These are phyloP conservation scores for Parus major DNA, from an alignment of 2,113 vertebrate genomes.

Conservation along the genomic window DNA sequence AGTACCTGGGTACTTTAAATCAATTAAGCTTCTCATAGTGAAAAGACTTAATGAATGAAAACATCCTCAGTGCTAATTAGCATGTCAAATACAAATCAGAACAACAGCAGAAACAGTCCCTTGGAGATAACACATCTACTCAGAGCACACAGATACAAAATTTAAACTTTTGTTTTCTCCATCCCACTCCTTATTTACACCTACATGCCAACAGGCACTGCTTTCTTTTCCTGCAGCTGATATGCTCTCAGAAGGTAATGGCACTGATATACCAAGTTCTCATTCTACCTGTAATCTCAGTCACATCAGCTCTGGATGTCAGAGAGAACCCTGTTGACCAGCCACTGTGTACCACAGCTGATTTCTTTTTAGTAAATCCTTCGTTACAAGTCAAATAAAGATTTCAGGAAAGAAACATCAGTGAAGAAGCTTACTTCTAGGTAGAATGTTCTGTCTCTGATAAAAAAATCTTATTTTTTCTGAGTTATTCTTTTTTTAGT, in stretches of 20 bases:
- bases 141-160: neutral
- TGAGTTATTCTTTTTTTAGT: neutral
- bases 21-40: neutral
- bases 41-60: neutral
- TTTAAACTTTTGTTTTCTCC: neutral
- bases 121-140: neutral
- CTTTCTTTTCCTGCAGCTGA: neutral
- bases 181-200: neutral
- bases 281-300: neutral
- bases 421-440: neutral
- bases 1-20: neutral
- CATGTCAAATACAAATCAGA: neutral
- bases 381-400: neutral
- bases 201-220: neutral
- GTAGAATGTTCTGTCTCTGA: neutral
- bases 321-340: neutral
- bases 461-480: neutral
- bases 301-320: neutral
- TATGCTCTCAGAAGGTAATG: neutral
- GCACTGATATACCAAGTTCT: neutral
- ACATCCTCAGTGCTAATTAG: neutral
- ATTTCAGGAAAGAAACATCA: neutral
- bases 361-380: neutral
- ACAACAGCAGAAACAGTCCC: neutral
- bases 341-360: neutral